phyloP scores from a whole-genome alignment of 1,140 invertebrate species.

The Dreissena rostriformis region DNA sequence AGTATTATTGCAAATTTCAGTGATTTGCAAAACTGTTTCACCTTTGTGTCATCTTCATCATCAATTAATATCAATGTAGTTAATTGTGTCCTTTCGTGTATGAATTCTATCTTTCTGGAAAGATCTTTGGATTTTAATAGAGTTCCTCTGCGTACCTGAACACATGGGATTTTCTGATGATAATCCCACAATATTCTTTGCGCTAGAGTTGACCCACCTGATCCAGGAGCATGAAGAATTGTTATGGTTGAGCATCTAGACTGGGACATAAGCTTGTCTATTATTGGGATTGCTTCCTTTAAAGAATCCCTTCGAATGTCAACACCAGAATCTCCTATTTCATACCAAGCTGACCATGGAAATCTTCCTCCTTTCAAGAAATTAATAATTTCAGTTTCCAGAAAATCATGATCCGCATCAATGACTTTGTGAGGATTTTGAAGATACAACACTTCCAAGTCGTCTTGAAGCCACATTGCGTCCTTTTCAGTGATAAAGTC shows the following conservation, averaged over 20 bases:
- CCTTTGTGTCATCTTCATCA: slow-evolving; percentile 65
- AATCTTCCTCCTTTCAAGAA: slow-evolving; percentile 68
- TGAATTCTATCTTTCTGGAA: slow-evolving; percentile 44
- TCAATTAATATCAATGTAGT: slow-evolving; percentile 62
- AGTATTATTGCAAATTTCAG: slow-evolving; percentile 43
- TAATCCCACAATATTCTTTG: slow-evolving; percentile 58
- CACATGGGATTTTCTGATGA: slow-evolving; percentile 47
- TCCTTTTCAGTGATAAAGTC: slow-evolving; percentile 52
- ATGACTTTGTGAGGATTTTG: slow-evolving; percentile 44
- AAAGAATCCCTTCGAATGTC: slow-evolving; percentile 61
- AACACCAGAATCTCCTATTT: slow-evolving; percentile 48
- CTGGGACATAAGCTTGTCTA: slow-evolving; percentile 39
- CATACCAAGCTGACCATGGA: slow-evolving; percentile 65
- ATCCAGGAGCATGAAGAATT: slow-evolving; percentile 58
- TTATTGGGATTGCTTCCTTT: slow-evolving; percentile 30
- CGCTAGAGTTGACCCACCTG: slow-evolving; percentile 60
- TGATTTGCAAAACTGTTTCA: slow-evolving; percentile 48
- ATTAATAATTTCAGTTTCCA: slow-evolving; percentile 57
- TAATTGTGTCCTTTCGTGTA: slow-evolving; percentile 52
- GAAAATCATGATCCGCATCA: slow-evolving; percentile 28
- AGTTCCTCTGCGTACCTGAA: slow-evolving; percentile 27
- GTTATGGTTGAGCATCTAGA: slow-evolving; percentile 41
- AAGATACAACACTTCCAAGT: slow-evolving; percentile 64
- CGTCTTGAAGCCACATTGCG: slow-evolving; percentile 62
- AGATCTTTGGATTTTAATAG: slow-evolving; percentile 4